Evolutionary conservation across 2,797 vertebrate genomes (phyloP), one percentile per base, ranked within the genome.

Genomic region (Hafferia zeledoni): DNA sequence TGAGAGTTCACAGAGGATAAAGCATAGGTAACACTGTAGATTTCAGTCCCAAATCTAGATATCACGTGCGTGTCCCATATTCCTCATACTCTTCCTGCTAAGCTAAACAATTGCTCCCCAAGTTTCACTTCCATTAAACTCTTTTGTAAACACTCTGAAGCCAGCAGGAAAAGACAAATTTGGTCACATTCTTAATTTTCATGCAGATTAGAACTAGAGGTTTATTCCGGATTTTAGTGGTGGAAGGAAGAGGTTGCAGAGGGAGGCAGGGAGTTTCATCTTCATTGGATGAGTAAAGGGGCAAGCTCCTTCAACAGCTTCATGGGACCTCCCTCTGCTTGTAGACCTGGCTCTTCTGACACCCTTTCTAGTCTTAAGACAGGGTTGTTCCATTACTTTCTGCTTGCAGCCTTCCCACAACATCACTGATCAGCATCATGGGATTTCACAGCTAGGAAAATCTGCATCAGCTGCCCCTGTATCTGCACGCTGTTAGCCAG

Each of bases 1-100:
- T 22, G 25, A 82, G 93, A 92, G 89, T 94, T 96, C 87, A 44
- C 25, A 17, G 35, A 94, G 67, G 76, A 83, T 92, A 72, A 90
- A 71, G 83, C 22, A 56, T 81, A 94, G 90, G 89, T 95, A 72
- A 53, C 71, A 80, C 68, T 37, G 31, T 17, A 60, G 60, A 83
- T 91, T 75, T 93, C 84, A 81, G 43, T 53, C 64, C 41, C 7
- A 6, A 95, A 90, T 80, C 82, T 89, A 81, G 91, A 59, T 83
- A 83, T 81, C 81, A 55, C 3, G 22, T 72, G 69, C 1, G 0
- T 35, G 24, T 65, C 44, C 92, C 72, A 52, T 88, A 90, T 95
- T 95, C 95, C 64, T 96, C 64, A 33, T 56, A 31, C 24, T 13
- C 30, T 82, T 56, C 22, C 87, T 8, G 13, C 44, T 61, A 78